phyloP scores from a whole-genome alignment of 2,888 invertebrate genomes.

The Trichopria drosophilae region DNA sequence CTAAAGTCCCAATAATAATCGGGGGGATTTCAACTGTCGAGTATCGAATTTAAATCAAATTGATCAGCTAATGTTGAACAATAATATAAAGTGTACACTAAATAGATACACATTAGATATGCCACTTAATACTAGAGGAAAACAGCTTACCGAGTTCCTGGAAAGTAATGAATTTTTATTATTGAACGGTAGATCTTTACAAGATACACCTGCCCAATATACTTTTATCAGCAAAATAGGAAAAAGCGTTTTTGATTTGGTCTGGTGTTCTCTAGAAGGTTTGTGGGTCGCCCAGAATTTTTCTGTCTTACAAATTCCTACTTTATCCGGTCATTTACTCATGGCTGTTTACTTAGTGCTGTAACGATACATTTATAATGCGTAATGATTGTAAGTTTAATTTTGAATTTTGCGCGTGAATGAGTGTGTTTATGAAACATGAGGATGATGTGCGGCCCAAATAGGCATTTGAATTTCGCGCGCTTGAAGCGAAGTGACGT shows the following conservation, averaged over 20 bases:
- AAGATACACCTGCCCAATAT: not conserved
- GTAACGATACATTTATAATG: too few relatives aligned
- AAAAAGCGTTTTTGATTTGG: not conserved
- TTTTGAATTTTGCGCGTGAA: too few relatives aligned
- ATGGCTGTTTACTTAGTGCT: too few relatives aligned
- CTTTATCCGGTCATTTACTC: not conserved
- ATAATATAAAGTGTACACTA: not conserved
- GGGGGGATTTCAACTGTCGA: constrained; percentile 1
- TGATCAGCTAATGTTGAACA: not conserved
- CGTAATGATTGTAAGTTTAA: too few relatives aligned
- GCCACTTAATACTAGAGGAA: too few relatives aligned
- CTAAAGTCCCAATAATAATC: not conserved
- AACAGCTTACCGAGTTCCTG: too few relatives aligned
- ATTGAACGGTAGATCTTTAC: not conserved
- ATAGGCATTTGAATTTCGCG: too few relatives aligned
- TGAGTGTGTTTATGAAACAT: too few relatives aligned
- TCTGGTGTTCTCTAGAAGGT: not conserved
- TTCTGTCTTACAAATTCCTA: not conserved
- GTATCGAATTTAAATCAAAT: constrained; percentile 1
- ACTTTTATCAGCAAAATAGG: not conserved
- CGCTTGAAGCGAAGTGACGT: too few relatives aligned
- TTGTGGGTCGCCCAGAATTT: not conserved
- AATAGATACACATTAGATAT: too few relatives aligned
- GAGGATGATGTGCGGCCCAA: too few relatives aligned
- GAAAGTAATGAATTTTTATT: not conserved